A percentile compares a stretch with the other conserved stretches of the same genome.
Conservation (phyloP, 1,140 invertebrate genomes). For the Acromyrmex charruanus region DNA sequence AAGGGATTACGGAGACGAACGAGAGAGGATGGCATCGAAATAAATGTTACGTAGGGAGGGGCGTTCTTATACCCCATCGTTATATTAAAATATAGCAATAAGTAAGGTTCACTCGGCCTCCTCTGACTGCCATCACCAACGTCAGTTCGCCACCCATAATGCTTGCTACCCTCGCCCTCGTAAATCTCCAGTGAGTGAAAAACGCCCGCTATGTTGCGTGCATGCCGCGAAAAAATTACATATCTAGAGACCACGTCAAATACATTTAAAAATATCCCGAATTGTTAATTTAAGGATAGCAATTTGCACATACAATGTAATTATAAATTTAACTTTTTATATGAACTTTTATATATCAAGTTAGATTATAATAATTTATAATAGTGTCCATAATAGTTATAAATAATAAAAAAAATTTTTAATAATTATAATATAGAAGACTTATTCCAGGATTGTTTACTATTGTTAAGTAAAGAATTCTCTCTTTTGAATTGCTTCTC, state of each 20-base stretch:
- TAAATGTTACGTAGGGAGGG: conserved; percentile 77
- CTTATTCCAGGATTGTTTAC: not conserved
- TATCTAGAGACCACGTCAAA: not conserved
- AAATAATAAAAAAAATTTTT: not conserved
- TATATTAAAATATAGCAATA: conserved; percentile 84
- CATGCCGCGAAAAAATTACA: conserved; percentile 37
- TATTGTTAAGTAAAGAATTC: not conserved
- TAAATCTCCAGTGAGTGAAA: conserved; percentile 61
- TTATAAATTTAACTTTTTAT: not conserved
- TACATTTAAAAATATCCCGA: conserved; percentile 14
- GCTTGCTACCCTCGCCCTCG: conserved; percentile 64
- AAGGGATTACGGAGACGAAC: conserved; percentile 43
- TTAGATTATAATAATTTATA: not conserved
- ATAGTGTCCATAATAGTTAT: not conserved
- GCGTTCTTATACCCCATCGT: conserved; percentile 81
- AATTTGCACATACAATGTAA: not conserved
- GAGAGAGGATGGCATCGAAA: conserved; percentile 74
- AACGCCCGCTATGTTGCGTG: conserved; percentile 39
- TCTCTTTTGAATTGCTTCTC: not conserved
- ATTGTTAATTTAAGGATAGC: not conserved
- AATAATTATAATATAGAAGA: not conserved
- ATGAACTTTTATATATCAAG: not conserved
- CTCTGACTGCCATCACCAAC: conserved; percentile 60
- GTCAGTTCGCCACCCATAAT: conserved; percentile 61
- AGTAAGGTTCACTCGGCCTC: conserved; percentile 78